These are phyloP conservation scores for Oasisia sp. DNA, from an alignment of 2,888 invertebrate species.

Conservation along the genomic window DNA sequence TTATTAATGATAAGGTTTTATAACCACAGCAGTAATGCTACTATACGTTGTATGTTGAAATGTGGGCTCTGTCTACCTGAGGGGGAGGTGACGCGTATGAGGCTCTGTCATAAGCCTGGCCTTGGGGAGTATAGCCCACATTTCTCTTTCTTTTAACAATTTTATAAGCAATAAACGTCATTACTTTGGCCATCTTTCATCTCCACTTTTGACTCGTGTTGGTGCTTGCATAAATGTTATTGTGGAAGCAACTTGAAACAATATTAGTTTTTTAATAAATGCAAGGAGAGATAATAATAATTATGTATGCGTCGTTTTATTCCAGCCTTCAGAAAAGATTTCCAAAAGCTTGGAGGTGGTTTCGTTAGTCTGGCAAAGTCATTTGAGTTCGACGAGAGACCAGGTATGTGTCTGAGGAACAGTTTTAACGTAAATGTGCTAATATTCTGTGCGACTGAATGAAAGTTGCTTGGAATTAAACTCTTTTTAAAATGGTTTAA, in stretches of 20 bases:
- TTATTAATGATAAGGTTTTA: too few species aligned
- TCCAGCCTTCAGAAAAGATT: conserved; percentile 84
- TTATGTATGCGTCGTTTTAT: background rate
- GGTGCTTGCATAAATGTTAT: too few species aligned
- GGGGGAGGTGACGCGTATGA: too few species aligned
- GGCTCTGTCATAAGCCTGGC: too few species aligned
- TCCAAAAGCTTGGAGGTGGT: conserved; percentile 87
- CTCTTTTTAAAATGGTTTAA: background rate
- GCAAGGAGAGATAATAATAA: background rate
- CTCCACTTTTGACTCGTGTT: too few species aligned
- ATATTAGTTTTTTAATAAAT: background rate
- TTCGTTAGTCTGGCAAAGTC: conserved; percentile 86
- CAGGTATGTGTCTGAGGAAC: conserved; percentile 56
- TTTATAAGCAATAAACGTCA: too few species aligned
- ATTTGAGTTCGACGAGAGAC: conserved; percentile 79
- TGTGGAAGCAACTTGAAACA: background rate
- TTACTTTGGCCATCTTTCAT: too few species aligned
- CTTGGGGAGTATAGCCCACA: too few species aligned
- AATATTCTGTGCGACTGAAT: background rate
- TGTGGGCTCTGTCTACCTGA: too few species aligned
- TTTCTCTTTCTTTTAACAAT: too few species aligned
- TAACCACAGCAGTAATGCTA: too few species aligned
- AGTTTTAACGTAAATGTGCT: background rate
- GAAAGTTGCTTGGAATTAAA: background rate
- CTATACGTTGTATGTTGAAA: too few species aligned